Conservation (phyloP, 2,797 vertebrate genomes). For the Acanthiza pusilla region DNA sequence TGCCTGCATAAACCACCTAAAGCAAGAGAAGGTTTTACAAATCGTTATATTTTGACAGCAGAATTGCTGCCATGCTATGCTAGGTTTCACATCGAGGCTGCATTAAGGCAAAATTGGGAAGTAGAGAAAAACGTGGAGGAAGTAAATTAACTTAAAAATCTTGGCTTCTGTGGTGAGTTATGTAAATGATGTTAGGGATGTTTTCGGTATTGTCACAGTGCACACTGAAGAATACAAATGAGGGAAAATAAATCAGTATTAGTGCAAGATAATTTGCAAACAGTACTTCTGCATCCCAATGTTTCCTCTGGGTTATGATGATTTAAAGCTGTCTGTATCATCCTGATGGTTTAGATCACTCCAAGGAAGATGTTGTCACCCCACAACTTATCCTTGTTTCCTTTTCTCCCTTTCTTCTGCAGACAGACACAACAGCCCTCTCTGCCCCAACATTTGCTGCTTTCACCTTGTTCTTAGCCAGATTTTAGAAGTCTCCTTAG, state of each 20-base stretch:
- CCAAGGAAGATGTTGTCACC: background rate
- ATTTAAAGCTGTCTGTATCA: background rate
- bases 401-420: background rate
- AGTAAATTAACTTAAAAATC: background rate
- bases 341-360: background rate
- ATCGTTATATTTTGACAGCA: background rate
- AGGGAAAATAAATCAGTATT: background rate
- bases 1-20: background rate
- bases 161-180: background rate
- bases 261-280: background rate
- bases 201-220: background rate
- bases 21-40: background rate
- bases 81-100: background rate
- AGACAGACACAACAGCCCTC: background rate
- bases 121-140: background rate
- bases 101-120: background rate
- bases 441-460: rapidly evolving
- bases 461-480: background rate
- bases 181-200: background rate
- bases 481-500: background rate
- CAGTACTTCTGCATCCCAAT: background rate
- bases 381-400: background rate
- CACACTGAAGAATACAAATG: background rate
- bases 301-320: background rate
- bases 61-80: background rate